Percentiles rank a stretch among this genome's conserved stretches.
Conservation (phyloP, 2,888 invertebrate species). For the Coecobrya sp. region DNA sequence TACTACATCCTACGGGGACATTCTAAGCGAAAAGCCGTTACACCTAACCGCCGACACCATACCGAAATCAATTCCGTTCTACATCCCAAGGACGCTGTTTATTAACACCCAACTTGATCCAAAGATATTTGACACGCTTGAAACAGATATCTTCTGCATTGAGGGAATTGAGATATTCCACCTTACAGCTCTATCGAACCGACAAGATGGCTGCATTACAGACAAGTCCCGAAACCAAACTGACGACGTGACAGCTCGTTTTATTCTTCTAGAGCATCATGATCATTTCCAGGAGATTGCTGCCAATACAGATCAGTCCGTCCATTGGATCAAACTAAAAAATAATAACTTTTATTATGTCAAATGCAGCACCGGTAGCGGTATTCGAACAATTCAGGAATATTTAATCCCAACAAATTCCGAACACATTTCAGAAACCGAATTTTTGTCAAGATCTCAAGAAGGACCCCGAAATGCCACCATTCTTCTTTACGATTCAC, state of each 20-base stretch:
- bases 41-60: too few relatives aligned
- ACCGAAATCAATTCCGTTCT: too few relatives aligned
- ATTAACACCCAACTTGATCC: too few relatives aligned
- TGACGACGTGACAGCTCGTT: not conserved
- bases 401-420: not conserved
- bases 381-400: not conserved
- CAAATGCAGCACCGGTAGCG: not conserved
- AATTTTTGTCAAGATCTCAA: not conserved
- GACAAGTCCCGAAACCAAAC: not conserved
- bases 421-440: not conserved
- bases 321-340: not conserved
- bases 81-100: too few relatives aligned
- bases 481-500: not conserved
- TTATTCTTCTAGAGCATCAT: not conserved
- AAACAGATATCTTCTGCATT: too few relatives aligned
- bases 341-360: not conserved
- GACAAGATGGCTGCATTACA: not conserved
- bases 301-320: not conserved
- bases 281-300: not conserved
- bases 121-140: too few relatives aligned
- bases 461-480: not conserved
- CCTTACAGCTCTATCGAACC: too few relatives aligned
- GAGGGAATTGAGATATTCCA: too few relatives aligned
- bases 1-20: too few relatives aligned
- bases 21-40: too few relatives aligned